A percentile compares a stretch with the other conserved stretches of the same genome.
Evolutionary conservation across 2,888 invertebrate species (phyloP).

Genomic region (Rotaria sp.): DNA sequence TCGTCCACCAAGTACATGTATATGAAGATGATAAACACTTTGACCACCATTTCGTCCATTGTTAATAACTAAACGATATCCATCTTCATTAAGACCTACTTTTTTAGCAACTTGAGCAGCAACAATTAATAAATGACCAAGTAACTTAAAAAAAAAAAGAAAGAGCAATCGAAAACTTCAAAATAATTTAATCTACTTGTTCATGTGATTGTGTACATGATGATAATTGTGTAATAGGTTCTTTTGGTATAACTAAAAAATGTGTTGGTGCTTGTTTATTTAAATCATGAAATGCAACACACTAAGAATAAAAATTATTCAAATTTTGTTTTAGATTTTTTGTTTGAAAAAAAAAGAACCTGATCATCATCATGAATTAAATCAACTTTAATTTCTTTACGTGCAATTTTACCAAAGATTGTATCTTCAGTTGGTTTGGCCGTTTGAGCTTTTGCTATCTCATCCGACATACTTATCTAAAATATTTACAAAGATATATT

Average conservation of each 20-base stretch:
- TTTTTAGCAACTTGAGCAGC: slow-evolving; percentile 75
- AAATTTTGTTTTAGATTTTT: neutral
- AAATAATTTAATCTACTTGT: slow-evolving; percentile 55
- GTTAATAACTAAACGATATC: slow-evolving; percentile 82
- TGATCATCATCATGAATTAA: slow-evolving; percentile 87
- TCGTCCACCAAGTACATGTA: slow-evolving; percentile 85
- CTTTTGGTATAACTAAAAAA: slow-evolving; percentile 85
- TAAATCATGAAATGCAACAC: slow-evolving; percentile 86
- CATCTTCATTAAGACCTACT: slow-evolving; percentile 66
- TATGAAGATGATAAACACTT: slow-evolving; percentile 84
- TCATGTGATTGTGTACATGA: slow-evolving; percentile 70
- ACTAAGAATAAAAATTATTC: slow-evolving; percentile 60
- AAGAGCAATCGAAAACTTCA: too few relatives aligned
- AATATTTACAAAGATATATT: neutral
- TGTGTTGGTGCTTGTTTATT: slow-evolving; percentile 86
- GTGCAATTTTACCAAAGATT: slow-evolving; percentile 86
- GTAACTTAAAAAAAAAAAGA: slow-evolving; percentile 59
- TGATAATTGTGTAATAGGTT: slow-evolving; percentile 74
- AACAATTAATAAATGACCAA: slow-evolving; percentile 73
- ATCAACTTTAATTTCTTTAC: slow-evolving; percentile 84
- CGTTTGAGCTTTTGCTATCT: slow-evolving; percentile 32
- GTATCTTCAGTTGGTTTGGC: slow-evolving; percentile 58
- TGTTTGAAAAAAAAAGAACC: slow-evolving; percentile 58
- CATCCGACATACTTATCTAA: slow-evolving; percentile 35
- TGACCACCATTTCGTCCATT: slow-evolving; percentile 85